Conservation (phyloP, 2,888 invertebrate genomes). For the Hirtodrosophila duncani region DNA sequence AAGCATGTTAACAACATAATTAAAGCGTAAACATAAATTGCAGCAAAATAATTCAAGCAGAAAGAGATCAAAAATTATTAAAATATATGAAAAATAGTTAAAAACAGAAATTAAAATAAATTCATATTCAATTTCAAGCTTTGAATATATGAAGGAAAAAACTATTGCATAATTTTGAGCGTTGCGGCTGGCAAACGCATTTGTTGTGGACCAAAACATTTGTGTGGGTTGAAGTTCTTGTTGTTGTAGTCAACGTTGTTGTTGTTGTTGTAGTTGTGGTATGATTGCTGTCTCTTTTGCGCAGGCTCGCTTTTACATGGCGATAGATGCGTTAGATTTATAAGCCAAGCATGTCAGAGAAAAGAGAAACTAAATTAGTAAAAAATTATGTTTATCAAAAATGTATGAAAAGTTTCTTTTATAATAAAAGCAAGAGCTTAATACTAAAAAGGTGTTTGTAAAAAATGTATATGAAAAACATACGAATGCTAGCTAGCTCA, state of each 20-base stretch:
- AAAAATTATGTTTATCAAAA: slow-evolving; percentile 57
- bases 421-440: slow-evolving; percentile 11
- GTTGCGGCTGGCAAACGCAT: slow-evolving; percentile 34
- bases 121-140: slow-evolving; percentile 41
- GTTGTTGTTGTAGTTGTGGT: slow-evolving; percentile 9
- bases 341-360: slow-evolving; percentile 76
- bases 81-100: slow-evolving; percentile 21
- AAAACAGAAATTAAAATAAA: slow-evolving; percentile 30
- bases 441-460: slow-evolving; percentile 3
- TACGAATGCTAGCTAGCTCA: no score
- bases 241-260: slow-evolving; percentile 3
- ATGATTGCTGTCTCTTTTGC: slow-evolving; percentile 12
- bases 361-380: slow-evolving; percentile 76
- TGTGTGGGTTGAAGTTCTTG: slow-evolving; percentile 30
- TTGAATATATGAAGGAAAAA: slow-evolving; percentile 27
- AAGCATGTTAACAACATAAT: slow-evolving; percentile 52
- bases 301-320: slow-evolving; percentile 55
- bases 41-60: slow-evolving; percentile 54
- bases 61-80: slow-evolving; percentile 52
- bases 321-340: slow-evolving; percentile 64
- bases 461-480: slow-evolving; percentile 1
- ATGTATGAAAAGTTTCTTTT: slow-evolving; percentile 12
- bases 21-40: slow-evolving; percentile 52
- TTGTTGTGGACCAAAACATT: slow-evolving; percentile 53
- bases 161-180: slow-evolving; percentile 67